Evolutionary conservation across 2,797 vertebrate species (phyloP), one percentile per base, ranked within the genome.

Genomic region (Acanthurus leucopareius): DNA sequence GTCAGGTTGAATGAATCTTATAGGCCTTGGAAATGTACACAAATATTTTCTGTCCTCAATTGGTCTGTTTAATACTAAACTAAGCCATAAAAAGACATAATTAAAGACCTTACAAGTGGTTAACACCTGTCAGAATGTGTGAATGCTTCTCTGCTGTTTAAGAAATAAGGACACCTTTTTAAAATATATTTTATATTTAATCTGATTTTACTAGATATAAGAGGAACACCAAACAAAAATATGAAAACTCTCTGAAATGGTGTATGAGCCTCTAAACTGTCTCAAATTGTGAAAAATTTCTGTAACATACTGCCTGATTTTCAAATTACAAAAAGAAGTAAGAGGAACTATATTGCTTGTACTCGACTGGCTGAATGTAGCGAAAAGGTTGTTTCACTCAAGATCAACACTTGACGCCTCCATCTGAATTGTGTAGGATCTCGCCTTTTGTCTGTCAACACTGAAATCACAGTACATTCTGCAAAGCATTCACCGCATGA

Each of bases 111-210:
- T 22, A 60, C 9, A 54, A 25, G 6, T 25, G 17, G 19, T 51
- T 51, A n/a, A 62, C 51, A 22, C 6, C 49, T 65, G 56, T 64
- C 69, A 49, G 17, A n/a, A 17, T 22, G 10, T 56, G 44, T 28
- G 8, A n/a, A 20, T 32, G 10, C 32, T 14, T 71, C 66, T n/a
- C 32, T 35, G 5, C 6, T 7, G 32, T 35, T 35, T 35, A 35
- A n/a, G 32, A 66, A 45, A 58, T 61, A n/a, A 53, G 25, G 1
- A 68, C n/a, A 3, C 20, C 11, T 38, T 69, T 22, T 4, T 19
- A 19, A 32, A 13, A 1, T n/a, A 49, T 44, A 16, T n/a, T 5
- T 45, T 38, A 35, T n/a, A 22, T 9, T n/a, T 1, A 53, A 53
- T 76, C 28, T 9, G 1, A 61, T 62, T 67, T 20, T 52, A 16